Conservation (phyloP, 2,888 invertebrate species). For the Himalopsyche japonica region DNA sequence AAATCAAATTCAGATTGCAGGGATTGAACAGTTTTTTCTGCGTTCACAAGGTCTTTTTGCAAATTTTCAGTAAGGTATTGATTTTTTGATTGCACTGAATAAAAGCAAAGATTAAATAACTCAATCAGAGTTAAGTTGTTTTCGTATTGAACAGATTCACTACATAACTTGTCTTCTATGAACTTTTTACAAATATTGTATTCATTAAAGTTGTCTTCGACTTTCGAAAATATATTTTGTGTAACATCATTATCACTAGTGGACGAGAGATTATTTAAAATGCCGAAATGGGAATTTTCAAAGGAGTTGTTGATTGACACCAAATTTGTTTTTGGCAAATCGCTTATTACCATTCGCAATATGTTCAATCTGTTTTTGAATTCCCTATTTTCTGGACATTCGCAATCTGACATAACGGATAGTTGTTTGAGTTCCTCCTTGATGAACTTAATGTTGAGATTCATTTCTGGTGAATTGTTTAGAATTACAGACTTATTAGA, state of each 20-base stretch:
- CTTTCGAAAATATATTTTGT: not conserved
- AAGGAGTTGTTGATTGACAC: not conserved
- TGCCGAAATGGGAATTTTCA: not conserved
- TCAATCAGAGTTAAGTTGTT: not conserved
- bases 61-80: no score
- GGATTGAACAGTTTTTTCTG: no score
- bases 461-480: not conserved
- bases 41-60: no score
- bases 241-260: not conserved
- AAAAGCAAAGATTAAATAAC: not conserved
- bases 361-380: not conserved
- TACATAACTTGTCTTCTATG: not conserved
- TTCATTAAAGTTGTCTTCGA: not conserved
- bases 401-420: not conserved
- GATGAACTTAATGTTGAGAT: not conserved
- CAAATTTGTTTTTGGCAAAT: not conserved
- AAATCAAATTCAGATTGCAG: no score
- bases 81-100: not conserved
- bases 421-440: not conserved
- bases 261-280: not conserved
- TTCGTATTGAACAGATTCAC: not conserved
- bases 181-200: not conserved
- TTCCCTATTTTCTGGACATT: not conserved
- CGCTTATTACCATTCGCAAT: not conserved
- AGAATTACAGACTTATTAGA: not conserved